These are phyloP conservation scores for Dendrolimus punctatus DNA, from an alignment of 1,140 invertebrate genomes.

Conservation along the genomic window DNA sequence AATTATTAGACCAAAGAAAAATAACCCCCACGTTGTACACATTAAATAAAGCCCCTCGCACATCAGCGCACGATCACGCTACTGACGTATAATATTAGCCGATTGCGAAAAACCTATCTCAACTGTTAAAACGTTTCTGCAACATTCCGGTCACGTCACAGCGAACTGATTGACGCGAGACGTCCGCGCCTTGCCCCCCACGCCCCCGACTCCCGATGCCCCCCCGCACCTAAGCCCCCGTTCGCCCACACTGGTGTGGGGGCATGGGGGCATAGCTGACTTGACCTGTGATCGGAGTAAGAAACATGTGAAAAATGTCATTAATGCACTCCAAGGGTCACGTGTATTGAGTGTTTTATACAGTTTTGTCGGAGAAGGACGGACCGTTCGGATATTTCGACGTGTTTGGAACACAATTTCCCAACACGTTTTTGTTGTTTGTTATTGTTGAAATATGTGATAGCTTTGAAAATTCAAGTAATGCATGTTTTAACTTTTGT, in stretches of 20 bases:
- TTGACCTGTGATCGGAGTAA: slow-evolving; percentile 51
- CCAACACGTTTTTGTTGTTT: too few relatives aligned
- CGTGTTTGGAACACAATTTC: too few relatives aligned
- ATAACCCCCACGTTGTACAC: background rate
- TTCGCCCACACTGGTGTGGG: slow-evolving; percentile 4
- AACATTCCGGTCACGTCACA: slow-evolving; percentile 54
- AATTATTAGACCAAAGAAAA: too few relatives aligned
- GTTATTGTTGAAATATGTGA: too few relatives aligned
- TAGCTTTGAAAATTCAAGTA: too few relatives aligned
- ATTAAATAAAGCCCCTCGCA: slow-evolving; percentile 24
- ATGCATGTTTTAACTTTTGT: too few relatives aligned
- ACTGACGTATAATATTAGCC: slow-evolving; percentile 39
- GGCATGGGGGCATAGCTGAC: slow-evolving; percentile 20
- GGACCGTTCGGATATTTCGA: too few relatives aligned
- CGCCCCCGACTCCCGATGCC: slow-evolving; percentile 24
- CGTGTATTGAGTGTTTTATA: slow-evolving; percentile 21
- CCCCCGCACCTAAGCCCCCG: background rate
- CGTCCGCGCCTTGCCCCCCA: slow-evolving; percentile 47
- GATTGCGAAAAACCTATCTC: slow-evolving; percentile 46
- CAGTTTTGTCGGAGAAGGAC: slow-evolving; percentile 1
- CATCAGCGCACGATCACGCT: slow-evolving; percentile 20
- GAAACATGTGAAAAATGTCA: slow-evolving; percentile 68
- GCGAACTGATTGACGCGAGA: slow-evolving; percentile 67
- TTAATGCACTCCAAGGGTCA: slow-evolving; percentile 46
- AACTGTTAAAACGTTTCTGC: slow-evolving; percentile 30